Conservation (phyloP, 2,888 invertebrate species). For the Drosophila incognita region DNA sequence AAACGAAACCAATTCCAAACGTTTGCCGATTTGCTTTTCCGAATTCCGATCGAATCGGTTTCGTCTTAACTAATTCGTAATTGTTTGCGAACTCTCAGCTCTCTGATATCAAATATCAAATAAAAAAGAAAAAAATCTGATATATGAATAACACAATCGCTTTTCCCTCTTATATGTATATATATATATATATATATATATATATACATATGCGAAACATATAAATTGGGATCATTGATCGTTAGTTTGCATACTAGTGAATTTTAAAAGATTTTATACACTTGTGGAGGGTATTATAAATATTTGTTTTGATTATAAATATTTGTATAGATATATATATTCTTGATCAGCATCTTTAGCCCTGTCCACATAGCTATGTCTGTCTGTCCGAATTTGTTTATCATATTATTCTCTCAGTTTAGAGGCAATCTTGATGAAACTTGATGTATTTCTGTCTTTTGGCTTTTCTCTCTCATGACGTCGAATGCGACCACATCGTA, state of each 20-base stretch:
- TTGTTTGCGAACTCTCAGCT: background rate
- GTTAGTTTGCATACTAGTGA: background rate
- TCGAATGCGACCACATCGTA: background rate
- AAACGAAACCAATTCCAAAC: background rate
- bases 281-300: background rate
- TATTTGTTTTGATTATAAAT: background rate
- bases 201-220: background rate
- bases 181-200: background rate
- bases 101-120: background rate
- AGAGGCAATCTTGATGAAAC: background rate
- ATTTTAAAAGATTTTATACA: background rate
- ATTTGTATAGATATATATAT: background rate
- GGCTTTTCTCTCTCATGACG: background rate
- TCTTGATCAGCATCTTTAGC: background rate
- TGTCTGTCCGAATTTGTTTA: background rate
- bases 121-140: background rate
- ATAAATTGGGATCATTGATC: background rate
- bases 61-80: background rate
- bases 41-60: background rate
- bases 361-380: background rate
- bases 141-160: background rate
- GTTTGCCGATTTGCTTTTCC: background rate
- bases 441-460: background rate
- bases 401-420: background rate
- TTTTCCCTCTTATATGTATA: background rate